These are phyloP conservation scores for Cephus rjabovi DNA, from an alignment of 2,888 invertebrate species.

Conservation along the genomic window DNA sequence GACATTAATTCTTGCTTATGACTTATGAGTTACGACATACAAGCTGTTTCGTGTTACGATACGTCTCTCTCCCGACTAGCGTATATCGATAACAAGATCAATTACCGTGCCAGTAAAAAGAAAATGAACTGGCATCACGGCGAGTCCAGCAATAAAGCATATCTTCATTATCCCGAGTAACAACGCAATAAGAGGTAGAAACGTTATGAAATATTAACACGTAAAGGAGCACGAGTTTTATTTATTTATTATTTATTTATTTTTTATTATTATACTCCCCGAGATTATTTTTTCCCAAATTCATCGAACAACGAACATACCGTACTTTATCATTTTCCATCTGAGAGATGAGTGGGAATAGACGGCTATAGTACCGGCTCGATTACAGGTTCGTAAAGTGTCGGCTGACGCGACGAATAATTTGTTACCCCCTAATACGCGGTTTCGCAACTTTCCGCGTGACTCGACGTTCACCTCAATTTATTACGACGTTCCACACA, in stretches of 20 bases:
- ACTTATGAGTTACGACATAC: slow-evolving; percentile 53
- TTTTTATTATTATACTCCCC: background rate
- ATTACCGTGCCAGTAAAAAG: background rate
- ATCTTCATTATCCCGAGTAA: background rate
- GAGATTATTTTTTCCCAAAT: background rate
- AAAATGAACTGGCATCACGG: background rate
- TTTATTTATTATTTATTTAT: background rate
- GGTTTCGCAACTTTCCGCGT: slow-evolving; percentile 24
- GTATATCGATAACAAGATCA: background rate
- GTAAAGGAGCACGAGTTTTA: background rate
- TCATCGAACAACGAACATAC: background rate
- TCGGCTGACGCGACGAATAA: slow-evolving; percentile 22
- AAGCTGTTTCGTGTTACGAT: slow-evolving; percentile 26
- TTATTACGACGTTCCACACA: background rate
- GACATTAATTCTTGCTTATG: slow-evolving; percentile 58
- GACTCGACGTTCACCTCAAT: background rate
- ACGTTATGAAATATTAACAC: background rate
- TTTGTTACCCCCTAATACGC: slow-evolving; percentile 31
- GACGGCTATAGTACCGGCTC: background rate
- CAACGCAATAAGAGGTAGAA: background rate
- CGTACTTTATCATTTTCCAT: background rate
- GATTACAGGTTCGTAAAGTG: slow-evolving; percentile 5
- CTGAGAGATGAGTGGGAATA: background rate
- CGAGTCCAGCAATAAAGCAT: background rate
- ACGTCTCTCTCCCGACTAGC: background rate